Evolutionary conservation across 1,140 invertebrate genomes (phyloP).

Genomic region (Copidosoma floridanum): DNA sequence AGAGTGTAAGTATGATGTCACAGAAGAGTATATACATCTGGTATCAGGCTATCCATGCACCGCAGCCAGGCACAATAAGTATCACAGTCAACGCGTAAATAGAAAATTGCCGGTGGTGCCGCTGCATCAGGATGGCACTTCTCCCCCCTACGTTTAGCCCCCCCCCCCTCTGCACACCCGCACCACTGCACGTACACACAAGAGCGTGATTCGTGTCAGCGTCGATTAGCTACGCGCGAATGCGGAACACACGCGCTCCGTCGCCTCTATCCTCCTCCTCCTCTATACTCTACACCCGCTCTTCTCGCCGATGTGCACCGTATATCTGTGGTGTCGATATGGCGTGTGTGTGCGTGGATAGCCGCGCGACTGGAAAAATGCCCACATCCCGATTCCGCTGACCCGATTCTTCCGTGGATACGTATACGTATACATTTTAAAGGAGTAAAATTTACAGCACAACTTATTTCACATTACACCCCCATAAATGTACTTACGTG

Average conservation of each 20-base stretch:
- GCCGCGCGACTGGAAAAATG: neutral
- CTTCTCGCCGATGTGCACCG: neutral
- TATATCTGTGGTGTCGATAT: neutral
- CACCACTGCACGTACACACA: neutral
- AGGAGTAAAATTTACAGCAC: too few species aligned
- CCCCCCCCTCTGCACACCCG: slow-evolving; percentile 11
- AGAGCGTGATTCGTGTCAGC: slow-evolving; percentile 39
- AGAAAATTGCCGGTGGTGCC: slow-evolving; percentile 12
- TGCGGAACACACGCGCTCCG: slow-evolving; percentile 35
- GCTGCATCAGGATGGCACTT: slow-evolving; percentile 42
- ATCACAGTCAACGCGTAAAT: too few species aligned
- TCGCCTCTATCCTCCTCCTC: neutral
- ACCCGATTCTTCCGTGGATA: slow-evolving; percentile 2
- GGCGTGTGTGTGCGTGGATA: neutral
- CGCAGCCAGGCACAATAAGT: too few species aligned
- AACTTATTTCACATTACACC: too few species aligned
- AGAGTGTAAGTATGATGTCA: too few species aligned
- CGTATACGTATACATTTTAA: too few species aligned
- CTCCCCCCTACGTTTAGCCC: slow-evolving; percentile 38
- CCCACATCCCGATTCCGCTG: too few species aligned
- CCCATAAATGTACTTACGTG: too few species aligned
- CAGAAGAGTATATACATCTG: too few species aligned
- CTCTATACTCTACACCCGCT: neutral
- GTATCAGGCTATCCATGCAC: too few species aligned
- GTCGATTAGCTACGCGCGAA: slow-evolving; percentile 40